Conservation (phyloP, 2,797 vertebrate genomes). For the Iguana delicatissima region DNA sequence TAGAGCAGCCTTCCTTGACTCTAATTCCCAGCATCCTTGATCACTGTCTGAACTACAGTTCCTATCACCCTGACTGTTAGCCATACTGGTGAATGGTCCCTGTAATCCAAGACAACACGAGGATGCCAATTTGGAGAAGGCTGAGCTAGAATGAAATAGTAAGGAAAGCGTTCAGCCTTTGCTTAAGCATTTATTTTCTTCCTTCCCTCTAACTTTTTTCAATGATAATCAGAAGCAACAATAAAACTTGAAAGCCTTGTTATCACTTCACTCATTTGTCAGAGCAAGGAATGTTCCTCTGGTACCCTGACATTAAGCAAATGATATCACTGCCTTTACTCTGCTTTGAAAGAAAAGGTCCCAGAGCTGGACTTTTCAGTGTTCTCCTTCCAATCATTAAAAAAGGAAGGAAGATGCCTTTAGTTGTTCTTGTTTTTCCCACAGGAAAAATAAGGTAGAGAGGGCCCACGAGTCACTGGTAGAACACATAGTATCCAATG, state of each 20-base stretch:
- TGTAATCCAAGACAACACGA: not conserved
- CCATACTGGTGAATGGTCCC: not conserved
- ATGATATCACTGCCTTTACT: too few relatives aligned
- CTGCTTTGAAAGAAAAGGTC: not conserved
- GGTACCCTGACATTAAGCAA: not conserved
- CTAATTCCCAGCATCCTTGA: not conserved
- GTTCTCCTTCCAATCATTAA: not conserved
- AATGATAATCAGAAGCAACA: not conserved
- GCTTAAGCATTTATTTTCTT: not conserved
- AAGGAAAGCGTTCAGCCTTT: not conserved
- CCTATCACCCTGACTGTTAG: not conserved
- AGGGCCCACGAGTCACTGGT: not conserved
- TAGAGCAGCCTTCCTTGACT: not conserved
- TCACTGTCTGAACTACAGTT: not conserved
- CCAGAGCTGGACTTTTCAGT: not conserved
- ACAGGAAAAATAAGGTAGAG: not conserved
- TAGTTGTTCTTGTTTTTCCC: not conserved
- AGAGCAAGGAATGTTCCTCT: not conserved
- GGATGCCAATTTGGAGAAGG: not conserved
- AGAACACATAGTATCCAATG: not conserved
- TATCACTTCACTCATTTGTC: not conserved
- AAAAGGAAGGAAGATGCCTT: not conserved
- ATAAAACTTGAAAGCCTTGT: not conserved
- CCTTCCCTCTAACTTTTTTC: not conserved
- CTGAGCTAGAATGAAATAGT: not conserved